These are phyloP conservation scores for Lophius americanus DNA, from an alignment of 2,797 vertebrate species.

Conservation along the genomic window DNA sequence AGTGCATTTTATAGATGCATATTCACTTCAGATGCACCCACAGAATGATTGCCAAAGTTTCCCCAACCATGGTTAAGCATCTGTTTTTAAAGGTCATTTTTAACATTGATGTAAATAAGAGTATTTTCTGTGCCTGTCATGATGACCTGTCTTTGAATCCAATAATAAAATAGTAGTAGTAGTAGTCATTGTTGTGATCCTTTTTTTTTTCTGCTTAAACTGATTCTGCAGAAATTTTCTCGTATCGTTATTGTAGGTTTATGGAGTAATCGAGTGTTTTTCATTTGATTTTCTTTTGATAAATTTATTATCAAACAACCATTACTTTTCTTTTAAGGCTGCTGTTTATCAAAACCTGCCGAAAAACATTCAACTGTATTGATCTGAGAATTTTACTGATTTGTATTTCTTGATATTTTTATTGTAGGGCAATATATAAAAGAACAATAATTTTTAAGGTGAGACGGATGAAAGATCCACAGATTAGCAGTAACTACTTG, in stretches of 20 bases:
- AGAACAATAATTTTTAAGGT: background rate
- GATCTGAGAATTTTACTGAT: background rate
- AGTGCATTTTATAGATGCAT: no score
- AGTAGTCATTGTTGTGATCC: constrained; percentile 1
- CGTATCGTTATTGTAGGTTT: no score
- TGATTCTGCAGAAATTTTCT: no score
- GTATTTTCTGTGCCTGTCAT: constrained; percentile 81
- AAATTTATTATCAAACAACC: background rate
- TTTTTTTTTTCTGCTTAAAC: no score
- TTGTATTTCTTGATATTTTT: background rate
- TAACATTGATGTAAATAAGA: constrained; percentile 80
- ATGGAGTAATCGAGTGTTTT: no score
- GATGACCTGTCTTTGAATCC: constrained; percentile 58
- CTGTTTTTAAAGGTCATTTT: constrained; percentile 46
- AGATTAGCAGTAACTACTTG: no score
- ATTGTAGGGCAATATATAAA: background rate
- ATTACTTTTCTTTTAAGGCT: background rate
- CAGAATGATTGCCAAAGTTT: constrained; percentile 55
- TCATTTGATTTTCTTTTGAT: no score
- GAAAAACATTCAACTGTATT: background rate
- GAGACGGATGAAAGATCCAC: no score
- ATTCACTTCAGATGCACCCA: background rate
- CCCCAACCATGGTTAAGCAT: constrained; percentile 29
- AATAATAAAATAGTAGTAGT: constrained; percentile 76
- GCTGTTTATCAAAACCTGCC: background rate